Evolutionary conservation across 2,113 vertebrate genomes (phyloP).

Genomic region (Barnardius zonarius): DNA sequence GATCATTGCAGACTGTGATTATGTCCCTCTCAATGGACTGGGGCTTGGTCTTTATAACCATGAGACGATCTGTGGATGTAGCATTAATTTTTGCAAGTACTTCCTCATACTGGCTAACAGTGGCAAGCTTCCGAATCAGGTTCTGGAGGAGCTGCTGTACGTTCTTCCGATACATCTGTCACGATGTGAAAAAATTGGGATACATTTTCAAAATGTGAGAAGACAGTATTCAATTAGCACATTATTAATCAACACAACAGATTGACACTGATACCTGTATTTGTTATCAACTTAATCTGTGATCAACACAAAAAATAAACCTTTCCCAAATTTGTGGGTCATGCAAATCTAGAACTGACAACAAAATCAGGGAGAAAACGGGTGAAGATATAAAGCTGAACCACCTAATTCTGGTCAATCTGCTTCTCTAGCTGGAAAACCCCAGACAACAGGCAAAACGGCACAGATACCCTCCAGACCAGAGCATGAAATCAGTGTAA

Average conservation of each 20-base stretch:
- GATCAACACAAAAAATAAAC: background rate
- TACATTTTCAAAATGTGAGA: background rate
- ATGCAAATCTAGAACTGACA: background rate
- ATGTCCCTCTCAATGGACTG: slow-evolving; percentile 88
- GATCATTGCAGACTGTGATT: slow-evolving; percentile 88
- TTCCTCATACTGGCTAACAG: slow-evolving; percentile 90
- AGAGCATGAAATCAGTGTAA: background rate
- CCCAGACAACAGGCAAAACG: background rate
- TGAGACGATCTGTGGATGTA: slow-evolving; percentile 79
- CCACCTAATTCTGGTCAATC: background rate
- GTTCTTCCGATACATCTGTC: slow-evolving; percentile 85
- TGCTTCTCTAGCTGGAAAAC: background rate
- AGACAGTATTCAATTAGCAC: background rate
- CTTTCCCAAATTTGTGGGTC: background rate
- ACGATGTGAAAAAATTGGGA: background rate
- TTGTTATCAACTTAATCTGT: background rate
- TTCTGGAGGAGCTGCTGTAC: slow-evolving; percentile 86
- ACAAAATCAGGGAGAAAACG: background rate
- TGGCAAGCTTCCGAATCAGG: slow-evolving; percentile 84
- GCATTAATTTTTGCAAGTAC: slow-evolving; percentile 87
- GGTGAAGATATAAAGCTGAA: background rate
- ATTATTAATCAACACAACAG: background rate
- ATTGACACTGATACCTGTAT: background rate
- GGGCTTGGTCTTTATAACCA: slow-evolving; percentile 84
- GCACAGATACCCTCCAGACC: background rate